Evolutionary conservation across 2,888 invertebrate species (phyloP), one percentile per base, ranked within the genome.

Genomic region (Lycophotia porphyrea): DNA sequence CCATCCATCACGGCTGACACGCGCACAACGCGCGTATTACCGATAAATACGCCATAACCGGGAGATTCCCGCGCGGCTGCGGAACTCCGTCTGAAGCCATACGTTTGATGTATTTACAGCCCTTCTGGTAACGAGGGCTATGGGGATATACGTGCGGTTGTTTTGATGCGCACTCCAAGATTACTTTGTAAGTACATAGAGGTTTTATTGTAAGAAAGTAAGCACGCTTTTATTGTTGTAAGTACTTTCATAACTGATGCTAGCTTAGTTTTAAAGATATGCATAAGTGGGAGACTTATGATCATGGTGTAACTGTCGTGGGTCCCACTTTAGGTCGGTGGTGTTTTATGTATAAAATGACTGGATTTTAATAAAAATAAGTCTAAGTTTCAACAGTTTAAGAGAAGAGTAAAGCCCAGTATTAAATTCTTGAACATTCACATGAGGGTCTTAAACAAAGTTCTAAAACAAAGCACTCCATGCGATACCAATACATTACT

Each of bases 1-100:
- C 27, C 82, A 76, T 78, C 85, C 82, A 87, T 87, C 87, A 74
- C 27, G 5, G 5, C 36, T 42, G 74, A 67, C 80, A 61, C 39
- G 27, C 49, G 47, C 67, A 75, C 74, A 84, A 81, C 73, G 74
- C 71, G 31, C 66, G 36, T 65, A 68, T 68, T 68, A 69, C 47
- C 65, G 55, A 67, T 72, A 73, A 60, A 64, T 39, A 68, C 61
- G n/a, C 49, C 66, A 60, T 84, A 44, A 61, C 67, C n/a, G 49
- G 47, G 63, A 77, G 39, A 67, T 73, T 47, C 64, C 64, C 75
- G 64, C 47, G 49, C 52, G 78, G 27, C 76, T n/a, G 63, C 63
- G 11, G 27, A 73, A 69, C 55, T 60, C 36, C 79, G n/a, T 52
- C 58, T 68, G 34, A 65, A 49, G 47, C 60, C 58, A 36, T 58